Conservation (phyloP, 2,888 invertebrate genomes). For the Augochlorella aurata region DNA sequence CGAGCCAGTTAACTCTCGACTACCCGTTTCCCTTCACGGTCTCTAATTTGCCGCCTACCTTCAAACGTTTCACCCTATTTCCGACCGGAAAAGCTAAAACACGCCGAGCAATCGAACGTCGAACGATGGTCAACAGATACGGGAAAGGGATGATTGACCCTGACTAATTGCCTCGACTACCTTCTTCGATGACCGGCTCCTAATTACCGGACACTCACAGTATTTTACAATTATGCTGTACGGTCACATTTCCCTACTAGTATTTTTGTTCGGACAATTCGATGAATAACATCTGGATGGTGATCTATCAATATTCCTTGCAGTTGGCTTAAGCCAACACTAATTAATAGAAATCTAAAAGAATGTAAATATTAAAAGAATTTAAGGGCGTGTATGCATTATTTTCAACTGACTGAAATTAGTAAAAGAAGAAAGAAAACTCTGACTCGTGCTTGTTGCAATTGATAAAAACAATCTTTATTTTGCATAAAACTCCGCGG, state of each 20-base stretch:
- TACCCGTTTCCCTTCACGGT: slow-evolving; percentile 4
- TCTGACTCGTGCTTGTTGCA: too few relatives aligned
- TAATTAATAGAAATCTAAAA: too few relatives aligned
- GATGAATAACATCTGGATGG: background rate
- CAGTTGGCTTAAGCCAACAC: background rate
- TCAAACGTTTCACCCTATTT: slow-evolving; percentile 11
- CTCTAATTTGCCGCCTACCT: slow-evolving; percentile 45
- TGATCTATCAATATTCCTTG: background rate
- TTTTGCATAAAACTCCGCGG: too few relatives aligned
- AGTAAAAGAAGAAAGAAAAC: too few relatives aligned
- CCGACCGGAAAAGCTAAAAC: slow-evolving; percentile 27
- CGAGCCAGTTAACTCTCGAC: slow-evolving; percentile 17
- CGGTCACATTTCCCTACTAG: background rate
- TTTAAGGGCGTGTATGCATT: too few relatives aligned
- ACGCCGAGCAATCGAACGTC: background rate
- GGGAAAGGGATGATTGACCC: background rate
- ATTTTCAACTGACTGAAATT: too few relatives aligned
- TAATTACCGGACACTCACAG: background rate
- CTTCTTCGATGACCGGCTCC: background rate
- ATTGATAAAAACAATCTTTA: too few relatives aligned
- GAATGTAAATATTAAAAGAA: too few relatives aligned
- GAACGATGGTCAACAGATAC: background rate
- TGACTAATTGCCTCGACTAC: background rate
- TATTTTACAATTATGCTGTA: background rate
- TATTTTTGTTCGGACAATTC: background rate